Percentiles rank a stretch among this genome's conserved stretches.
phyloP scores from a whole-genome alignment of 2,797 vertebrate species.

The Garrulus glandarius region DNA sequence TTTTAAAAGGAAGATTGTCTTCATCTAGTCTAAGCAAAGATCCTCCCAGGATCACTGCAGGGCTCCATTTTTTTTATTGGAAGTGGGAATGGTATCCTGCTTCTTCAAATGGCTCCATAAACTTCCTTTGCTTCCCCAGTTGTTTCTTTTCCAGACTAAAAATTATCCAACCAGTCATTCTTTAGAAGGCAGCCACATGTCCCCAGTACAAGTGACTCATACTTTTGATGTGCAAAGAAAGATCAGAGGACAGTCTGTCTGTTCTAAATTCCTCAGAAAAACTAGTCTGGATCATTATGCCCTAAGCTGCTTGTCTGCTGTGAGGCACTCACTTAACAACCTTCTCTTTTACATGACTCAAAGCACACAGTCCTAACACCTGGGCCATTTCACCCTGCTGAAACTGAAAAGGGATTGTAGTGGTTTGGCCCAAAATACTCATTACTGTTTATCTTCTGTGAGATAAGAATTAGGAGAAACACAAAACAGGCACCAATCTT shows the following conservation, averaged over 20 bases:
- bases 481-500: too few relatives aligned
- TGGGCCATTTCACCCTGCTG: neutral
- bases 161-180: neutral
- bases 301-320: neutral
- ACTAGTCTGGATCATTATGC: neutral
- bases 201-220: neutral
- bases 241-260: neutral
- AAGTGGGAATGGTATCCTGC: neutral
- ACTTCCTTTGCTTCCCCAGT: accelerated
- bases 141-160: neutral
- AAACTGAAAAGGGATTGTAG: neutral
- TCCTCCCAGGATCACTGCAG: neutral
- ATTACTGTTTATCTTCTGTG: too few relatives aligned
- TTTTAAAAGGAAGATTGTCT: neutral
- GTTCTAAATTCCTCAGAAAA: neutral
- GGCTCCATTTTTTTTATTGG: neutral
- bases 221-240: neutral
- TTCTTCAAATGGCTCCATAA: neutral
- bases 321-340: neutral
- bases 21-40: neutral
- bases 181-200: neutral
- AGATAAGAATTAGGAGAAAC: too few relatives aligned
- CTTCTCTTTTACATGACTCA: neutral
- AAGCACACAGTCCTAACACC: neutral
- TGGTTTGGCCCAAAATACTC: too few relatives aligned